Percentiles rank a stretch among this genome's conserved stretches.
These are phyloP conservation scores for Pomacea canaliculata DNA, from an alignment of 2,888 invertebrate genomes.

Conservation along the genomic window DNA sequence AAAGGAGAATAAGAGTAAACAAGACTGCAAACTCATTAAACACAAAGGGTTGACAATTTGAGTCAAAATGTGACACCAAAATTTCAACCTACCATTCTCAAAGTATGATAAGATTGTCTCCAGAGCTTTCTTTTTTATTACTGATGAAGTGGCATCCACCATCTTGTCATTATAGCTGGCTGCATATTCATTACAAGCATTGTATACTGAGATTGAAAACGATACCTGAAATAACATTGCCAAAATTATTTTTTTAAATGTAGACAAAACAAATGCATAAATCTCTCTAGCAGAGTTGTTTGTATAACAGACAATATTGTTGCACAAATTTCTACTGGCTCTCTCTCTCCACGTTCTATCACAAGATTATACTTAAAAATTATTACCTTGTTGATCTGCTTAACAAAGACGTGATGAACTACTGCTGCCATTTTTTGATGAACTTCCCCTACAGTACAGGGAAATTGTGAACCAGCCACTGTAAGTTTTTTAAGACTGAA, in stretches of 20 bases:
- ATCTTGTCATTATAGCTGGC: conserved; percentile 19
- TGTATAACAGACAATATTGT: too few species aligned
- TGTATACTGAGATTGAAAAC: conserved; percentile 20
- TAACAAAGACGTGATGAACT: conserved; percentile 22
- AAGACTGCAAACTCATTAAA: too few species aligned
- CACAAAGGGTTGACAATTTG: too few species aligned
- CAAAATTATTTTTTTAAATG: not conserved
- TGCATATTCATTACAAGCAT: conserved; percentile 16
- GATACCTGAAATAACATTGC: conserved; percentile 12
- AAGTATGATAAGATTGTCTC: conserved; percentile 17
- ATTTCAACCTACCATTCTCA: conserved; percentile 17
- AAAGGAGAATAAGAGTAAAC: too few species aligned
- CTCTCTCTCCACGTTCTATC: too few species aligned
- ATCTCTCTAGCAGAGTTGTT: too few species aligned
- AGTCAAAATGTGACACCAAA: too few species aligned
- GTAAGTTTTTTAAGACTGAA: conserved; percentile 18
- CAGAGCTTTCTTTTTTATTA: conserved; percentile 18
- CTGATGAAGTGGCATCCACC: conserved; percentile 13
- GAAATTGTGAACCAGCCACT: conserved; percentile 14
- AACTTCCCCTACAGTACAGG: conserved; percentile 14
- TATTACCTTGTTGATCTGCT: conserved; percentile 29
- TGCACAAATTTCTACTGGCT: too few species aligned
- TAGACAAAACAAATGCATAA: not conserved
- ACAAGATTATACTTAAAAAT: not conserved
- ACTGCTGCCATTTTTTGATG: conserved; percentile 13